A percentile compares a stretch with the other conserved stretches of the same genome.
Conservation (phyloP, 2,113 vertebrate genomes). For the Corythornis vintsioides region DNA sequence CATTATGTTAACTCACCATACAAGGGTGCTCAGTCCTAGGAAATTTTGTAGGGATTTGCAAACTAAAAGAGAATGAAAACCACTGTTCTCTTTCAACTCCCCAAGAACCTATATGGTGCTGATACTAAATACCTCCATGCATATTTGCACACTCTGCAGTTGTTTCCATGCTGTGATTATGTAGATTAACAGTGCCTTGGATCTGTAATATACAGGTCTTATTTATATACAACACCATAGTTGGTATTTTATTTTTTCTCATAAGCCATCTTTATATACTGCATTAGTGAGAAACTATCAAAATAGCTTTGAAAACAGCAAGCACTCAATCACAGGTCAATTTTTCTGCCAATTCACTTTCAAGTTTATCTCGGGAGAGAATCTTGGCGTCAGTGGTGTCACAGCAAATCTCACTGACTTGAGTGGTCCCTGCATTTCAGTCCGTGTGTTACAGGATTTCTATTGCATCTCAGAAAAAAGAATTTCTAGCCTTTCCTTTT, state of each 20-base stretch:
- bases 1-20: not conserved
- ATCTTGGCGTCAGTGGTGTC: not conserved
- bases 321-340: conserved; percentile 17
- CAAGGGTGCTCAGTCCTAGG: not conserved
- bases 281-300: not conserved
- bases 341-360: conserved; percentile 45
- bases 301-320: conserved; percentile 24
- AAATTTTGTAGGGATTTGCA: not conserved
- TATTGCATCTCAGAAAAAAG: not conserved
- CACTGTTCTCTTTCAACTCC: not conserved
- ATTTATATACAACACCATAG: conserved; percentile 33
- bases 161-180: conserved; percentile 40
- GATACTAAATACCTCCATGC: conserved; percentile 23
- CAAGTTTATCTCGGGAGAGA: conserved; percentile 5
- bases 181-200: conserved; percentile 22
- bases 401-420: conserved; percentile 7
- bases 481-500: conserved; percentile 15
- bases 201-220: conserved; percentile 9
- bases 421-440: conserved; percentile 26
- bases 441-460: not conserved
- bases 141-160: conserved; percentile 41
- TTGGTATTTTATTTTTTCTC: conserved; percentile 33
- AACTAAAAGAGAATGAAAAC: conserved; percentile 19
- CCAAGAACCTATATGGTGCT: conserved; percentile 15
- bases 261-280: conserved; percentile 24